Conservation (phyloP, 2,113 vertebrate species). For the Lethenteron reissneri region DNA sequence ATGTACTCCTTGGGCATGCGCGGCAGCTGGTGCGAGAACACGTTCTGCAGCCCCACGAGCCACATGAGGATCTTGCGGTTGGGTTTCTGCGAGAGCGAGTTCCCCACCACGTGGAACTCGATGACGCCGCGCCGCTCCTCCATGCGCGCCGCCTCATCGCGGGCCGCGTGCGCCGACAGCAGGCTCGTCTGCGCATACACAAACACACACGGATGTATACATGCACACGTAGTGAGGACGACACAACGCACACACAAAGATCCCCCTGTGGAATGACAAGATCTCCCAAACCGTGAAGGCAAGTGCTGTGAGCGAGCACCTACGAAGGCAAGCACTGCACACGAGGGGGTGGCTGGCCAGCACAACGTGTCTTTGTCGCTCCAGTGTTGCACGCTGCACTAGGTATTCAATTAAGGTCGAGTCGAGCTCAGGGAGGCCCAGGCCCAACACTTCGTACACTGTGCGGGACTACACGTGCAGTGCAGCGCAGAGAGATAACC, state of each 20-base stretch:
- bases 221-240: slow-evolving; percentile 83
- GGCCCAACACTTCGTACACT: slow-evolving; percentile 76
- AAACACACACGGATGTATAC: slow-evolving; percentile 92
- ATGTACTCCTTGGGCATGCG: slow-evolving; percentile 99
- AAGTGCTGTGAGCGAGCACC: too few species aligned
- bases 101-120: slow-evolving; percentile 92
- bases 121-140: slow-evolving; percentile 90
- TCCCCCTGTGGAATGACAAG: slow-evolving; percentile 65
- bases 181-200: slow-evolving; percentile 87
- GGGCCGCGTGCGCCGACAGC: slow-evolving; percentile 72
- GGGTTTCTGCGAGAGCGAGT: slow-evolving; percentile 82
- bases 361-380: too few species aligned
- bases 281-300: slow-evolving; percentile 49
- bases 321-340: too few species aligned
- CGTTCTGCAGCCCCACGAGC: slow-evolving; percentile 89
- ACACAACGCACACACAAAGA: slow-evolving; percentile 88
- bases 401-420: too few species aligned
- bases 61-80: slow-evolving; percentile 95
- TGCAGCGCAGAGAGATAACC: too few species aligned
- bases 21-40: slow-evolving; percentile 91
- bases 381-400: too few species aligned
- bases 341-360: too few species aligned
- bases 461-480: slow-evolving; percentile 63
- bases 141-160: slow-evolving; percentile 77
- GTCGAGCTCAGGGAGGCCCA: slow-evolving; percentile 46